These are phyloP conservation scores for Calliopum simillimum DNA, from an alignment of 2,888 invertebrate genomes.

Conservation along the genomic window DNA sequence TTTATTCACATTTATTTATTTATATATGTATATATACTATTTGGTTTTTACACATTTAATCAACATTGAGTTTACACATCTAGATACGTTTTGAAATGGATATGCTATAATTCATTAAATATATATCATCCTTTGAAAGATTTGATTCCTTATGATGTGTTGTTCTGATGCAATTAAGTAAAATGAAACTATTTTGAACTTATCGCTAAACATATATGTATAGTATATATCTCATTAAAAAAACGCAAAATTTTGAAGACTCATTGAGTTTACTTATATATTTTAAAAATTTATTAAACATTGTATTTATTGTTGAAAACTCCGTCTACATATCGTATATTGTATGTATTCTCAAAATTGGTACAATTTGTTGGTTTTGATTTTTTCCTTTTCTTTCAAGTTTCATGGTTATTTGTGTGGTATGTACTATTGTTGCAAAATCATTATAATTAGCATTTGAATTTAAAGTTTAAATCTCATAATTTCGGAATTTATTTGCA, in stretches of 20 bases:
- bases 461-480: slow-evolving; percentile 80
- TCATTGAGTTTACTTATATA: background rate
- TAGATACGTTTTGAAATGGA: slow-evolving; percentile 46
- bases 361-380: slow-evolving; percentile 49
- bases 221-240: too few relatives aligned
- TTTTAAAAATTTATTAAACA: slow-evolving; percentile 15
- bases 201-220: background rate
- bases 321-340: slow-evolving; percentile 30
- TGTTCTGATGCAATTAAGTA: too few relatives aligned
- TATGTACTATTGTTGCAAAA: slow-evolving; percentile 1
- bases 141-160: too few relatives aligned
- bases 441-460: slow-evolving; percentile 1
- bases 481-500: slow-evolving; percentile 89
- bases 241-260: too few relatives aligned
- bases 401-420: slow-evolving; percentile 10
- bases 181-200: slow-evolving; percentile 7
- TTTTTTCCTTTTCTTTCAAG: slow-evolving; percentile 8
- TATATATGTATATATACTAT: too few relatives aligned
- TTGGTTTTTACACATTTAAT: slow-evolving; percentile 31
- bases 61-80: slow-evolving; percentile 55
- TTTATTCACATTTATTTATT: slow-evolving; percentile 42
- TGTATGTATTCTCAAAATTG: slow-evolving; percentile 51
- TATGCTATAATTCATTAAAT: slow-evolving; percentile 38
- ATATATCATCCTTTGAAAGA: slow-evolving; percentile 19
- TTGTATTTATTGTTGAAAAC: slow-evolving; percentile 25